Conservation (phyloP, 2,113 vertebrate species). For the Leptosomus discolor region DNA sequence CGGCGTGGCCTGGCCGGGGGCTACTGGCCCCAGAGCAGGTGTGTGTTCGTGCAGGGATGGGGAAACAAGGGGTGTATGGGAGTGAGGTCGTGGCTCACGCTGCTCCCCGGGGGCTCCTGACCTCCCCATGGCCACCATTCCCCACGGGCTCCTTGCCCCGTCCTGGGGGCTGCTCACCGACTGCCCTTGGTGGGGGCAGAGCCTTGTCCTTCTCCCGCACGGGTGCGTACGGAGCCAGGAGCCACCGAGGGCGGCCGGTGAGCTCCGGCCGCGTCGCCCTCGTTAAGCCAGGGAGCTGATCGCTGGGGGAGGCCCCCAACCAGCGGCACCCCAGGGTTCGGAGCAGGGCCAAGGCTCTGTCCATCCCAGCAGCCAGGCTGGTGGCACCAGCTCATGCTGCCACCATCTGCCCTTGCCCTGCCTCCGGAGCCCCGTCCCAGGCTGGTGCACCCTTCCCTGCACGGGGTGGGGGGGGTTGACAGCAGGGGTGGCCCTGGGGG, state of each 20-base stretch:
- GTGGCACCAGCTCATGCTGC: not conserved
- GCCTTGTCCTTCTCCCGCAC: not conserved
- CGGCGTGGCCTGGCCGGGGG: not conserved
- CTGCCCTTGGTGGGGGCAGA: accelerated
- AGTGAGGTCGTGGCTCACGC: accelerated
- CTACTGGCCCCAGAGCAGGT: accelerated
- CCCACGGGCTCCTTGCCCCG: accelerated
- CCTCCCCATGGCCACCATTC: accelerated
- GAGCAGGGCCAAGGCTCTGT: not conserved
- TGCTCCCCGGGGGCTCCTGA: not conserved
- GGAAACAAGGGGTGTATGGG: accelerated
- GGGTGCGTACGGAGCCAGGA: not conserved
- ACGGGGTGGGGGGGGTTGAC: no score
- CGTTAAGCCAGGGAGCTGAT: accelerated
- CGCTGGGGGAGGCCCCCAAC: accelerated
- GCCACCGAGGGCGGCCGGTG: not conserved
- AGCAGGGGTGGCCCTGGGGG: not conserved
- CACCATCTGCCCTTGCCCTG: not conserved
- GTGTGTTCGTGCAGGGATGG: not conserved
- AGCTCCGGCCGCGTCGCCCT: accelerated
- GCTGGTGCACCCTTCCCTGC: accelerated
- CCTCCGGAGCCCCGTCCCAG: not conserved
- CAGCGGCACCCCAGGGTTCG: not conserved
- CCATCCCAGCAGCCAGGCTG: not conserved
- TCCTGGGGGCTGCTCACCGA: not conserved